Conservation (phyloP, 2,113 vertebrate species). For the Mohoua ochrocephala region DNA sequence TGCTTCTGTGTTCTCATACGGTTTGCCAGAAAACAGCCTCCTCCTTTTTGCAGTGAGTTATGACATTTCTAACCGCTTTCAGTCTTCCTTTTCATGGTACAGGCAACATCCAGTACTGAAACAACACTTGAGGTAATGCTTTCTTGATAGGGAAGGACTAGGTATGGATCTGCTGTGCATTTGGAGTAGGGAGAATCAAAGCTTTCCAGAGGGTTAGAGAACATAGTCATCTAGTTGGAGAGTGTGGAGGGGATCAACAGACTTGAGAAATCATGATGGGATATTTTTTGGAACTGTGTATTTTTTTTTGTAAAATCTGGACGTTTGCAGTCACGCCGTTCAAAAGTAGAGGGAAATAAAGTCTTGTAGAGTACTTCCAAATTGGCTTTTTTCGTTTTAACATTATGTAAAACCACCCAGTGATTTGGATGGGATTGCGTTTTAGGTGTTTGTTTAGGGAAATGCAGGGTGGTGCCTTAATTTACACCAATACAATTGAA, state of each 20-base stretch:
- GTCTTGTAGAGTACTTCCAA: not conserved
- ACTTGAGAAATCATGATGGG: not conserved
- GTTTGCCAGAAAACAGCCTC: not conserved
- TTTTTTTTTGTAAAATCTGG: not conserved
- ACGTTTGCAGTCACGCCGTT: not conserved
- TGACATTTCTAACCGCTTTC: not conserved
- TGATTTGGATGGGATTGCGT: not conserved
- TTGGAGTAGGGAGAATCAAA: not conserved
- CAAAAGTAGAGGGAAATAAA: not conserved
- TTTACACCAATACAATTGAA: not conserved
- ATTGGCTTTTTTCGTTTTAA: not conserved
- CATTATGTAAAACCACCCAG: not conserved
- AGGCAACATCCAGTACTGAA: not conserved
- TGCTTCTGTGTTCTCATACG: not conserved
- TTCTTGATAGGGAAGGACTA: not conserved
- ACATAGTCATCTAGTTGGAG: not conserved
- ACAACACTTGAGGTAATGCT: not conserved
- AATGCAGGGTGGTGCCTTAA: not conserved
- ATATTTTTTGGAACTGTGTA: not conserved
- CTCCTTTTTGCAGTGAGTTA: not conserved
- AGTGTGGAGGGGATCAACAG: not conserved
- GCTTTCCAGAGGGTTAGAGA: not conserved
- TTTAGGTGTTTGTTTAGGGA: not conserved
- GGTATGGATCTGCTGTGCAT: not conserved
- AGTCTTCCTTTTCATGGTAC: not conserved